A percentile compares a stretch with the other conserved stretches of the same genome.
These are phyloP conservation scores for Drosophila aff. DNA, from an alignment of 1,140 invertebrate species.

Conservation along the genomic window DNA sequence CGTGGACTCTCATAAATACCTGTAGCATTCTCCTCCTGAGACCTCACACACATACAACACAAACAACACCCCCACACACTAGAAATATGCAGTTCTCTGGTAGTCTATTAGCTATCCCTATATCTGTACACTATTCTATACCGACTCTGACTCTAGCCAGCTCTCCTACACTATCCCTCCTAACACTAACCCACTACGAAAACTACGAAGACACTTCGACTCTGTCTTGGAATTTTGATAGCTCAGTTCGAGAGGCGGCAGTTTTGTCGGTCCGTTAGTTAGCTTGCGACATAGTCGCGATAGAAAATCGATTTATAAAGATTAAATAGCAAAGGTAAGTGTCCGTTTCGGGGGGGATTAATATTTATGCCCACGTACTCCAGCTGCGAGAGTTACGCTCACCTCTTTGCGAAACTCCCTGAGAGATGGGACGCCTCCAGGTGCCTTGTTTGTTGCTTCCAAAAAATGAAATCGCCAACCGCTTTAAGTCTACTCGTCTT, in stretches of 20 bases:
- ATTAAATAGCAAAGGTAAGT: conserved; percentile 71
- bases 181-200: conserved; percentile 66
- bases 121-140: conserved; percentile 16
- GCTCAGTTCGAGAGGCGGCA: conserved; percentile 31
- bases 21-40: conserved; percentile 31
- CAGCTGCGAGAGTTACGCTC: conserved; percentile 49
- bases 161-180: conserved; percentile 43
- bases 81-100: conserved; percentile 35
- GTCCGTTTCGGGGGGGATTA: conserved; percentile 58
- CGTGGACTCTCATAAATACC: conserved; percentile 33
- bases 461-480: conserved; percentile 44
- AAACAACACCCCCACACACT: conserved; percentile 45
- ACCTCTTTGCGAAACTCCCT: conserved; percentile 43
- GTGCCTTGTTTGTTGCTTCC: conserved; percentile 56
- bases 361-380: conserved; percentile 49
- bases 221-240: conserved; percentile 74
- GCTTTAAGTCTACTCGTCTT: conserved; percentile 49
- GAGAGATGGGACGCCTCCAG: conserved; percentile 50
- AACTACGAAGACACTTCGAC: conserved; percentile 53
- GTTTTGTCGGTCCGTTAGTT: conserved; percentile 46
- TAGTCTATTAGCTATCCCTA: conserved; percentile 46
- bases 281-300: conserved; percentile 68
- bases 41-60: conserved; percentile 52
- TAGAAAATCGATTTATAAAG: conserved; percentile 73
- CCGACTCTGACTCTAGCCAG: conserved; percentile 17